Conservation (phyloP, 2,113 vertebrate species). For the Colinus virginianus region DNA sequence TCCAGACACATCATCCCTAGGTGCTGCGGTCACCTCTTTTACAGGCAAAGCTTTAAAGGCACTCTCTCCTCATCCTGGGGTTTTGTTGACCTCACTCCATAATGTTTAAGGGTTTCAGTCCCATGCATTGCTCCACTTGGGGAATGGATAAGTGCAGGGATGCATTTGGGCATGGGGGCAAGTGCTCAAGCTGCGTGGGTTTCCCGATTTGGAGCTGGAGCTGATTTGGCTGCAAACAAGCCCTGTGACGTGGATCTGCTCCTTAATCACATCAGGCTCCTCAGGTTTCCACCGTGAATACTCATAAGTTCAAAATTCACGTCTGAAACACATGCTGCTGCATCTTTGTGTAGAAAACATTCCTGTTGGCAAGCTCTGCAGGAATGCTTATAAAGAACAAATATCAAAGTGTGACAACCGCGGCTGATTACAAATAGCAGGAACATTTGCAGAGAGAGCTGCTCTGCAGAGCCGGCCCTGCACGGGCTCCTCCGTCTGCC, state of each 20-base stretch:
- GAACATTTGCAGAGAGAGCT: constrained; percentile 62
- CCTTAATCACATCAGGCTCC: constrained; percentile 64
- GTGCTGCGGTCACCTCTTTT: not conserved
- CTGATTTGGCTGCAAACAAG: constrained; percentile 50
- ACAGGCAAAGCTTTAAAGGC: not conserved
- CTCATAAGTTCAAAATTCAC: constrained; percentile 46
- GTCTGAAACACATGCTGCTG: constrained; percentile 66
- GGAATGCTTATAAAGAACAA: constrained; percentile 68
- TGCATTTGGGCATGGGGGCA: not conserved
- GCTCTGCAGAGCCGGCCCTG: constrained; percentile 19
- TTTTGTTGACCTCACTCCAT: not conserved
- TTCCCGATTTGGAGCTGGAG: not conserved
- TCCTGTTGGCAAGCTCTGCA: constrained; percentile 67
- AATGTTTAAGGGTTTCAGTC: not conserved
- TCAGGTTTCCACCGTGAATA: constrained; percentile 30
- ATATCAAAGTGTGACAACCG: constrained; percentile 66
- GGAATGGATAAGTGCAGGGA: rapidly evolving
- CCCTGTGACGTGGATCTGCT: constrained; percentile 4
- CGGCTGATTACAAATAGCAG: constrained; percentile 68
- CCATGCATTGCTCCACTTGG: rapidly evolving
- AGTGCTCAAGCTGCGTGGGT: not conserved
- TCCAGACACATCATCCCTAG: not conserved
- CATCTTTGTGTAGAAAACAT: constrained; percentile 68
- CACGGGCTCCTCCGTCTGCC: not conserved
- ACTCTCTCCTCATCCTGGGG: not conserved